Conservation (phyloP, 2,888 invertebrate species). For the Polydrusus pterygomalis region DNA sequence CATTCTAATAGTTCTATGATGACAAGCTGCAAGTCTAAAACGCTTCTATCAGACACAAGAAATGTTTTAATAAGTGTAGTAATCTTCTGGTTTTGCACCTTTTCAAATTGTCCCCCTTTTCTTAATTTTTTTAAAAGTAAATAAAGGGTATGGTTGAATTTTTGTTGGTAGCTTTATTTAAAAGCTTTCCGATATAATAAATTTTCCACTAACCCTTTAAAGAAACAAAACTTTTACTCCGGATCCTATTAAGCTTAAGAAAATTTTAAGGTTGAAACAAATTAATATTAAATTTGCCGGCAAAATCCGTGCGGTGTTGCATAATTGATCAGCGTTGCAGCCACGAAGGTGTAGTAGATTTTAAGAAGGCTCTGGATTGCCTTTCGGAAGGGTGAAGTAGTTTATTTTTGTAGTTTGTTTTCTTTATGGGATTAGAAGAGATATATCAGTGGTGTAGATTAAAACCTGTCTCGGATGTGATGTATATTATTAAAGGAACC, state of each 20-base stretch:
- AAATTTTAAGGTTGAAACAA: conserved; percentile 51
- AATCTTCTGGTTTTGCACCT: too few species aligned
- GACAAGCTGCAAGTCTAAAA: too few species aligned
- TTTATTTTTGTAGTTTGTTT: conserved; percentile 46
- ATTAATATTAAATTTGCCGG: conserved; percentile 53
- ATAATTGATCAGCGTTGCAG: conserved; percentile 58
- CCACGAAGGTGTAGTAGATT: conserved; percentile 56
- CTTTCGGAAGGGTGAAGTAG: conserved; percentile 45
- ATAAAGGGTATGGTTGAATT: neutral
- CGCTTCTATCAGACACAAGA: too few species aligned
- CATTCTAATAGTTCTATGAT: too few species aligned
- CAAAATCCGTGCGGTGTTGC: conserved; percentile 55
- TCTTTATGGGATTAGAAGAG: conserved; percentile 41
- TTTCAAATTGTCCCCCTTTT: too few species aligned
- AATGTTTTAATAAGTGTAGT: too few species aligned
- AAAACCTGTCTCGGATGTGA: neutral
- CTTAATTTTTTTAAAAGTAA: too few species aligned
- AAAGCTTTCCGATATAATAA: conserved; percentile 23
- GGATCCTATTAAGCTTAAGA: conserved; percentile 51
- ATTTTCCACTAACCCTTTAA: conserved; percentile 37
- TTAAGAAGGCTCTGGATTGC: conserved; percentile 51
- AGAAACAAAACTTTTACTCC: conserved; percentile 48
- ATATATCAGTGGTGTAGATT: conserved; percentile 4
- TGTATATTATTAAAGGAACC: too few species aligned
- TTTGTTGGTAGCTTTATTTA: conserved; percentile 15